Evolutionary conservation across 2,888 invertebrate genomes (phyloP), one percentile per base, ranked within the genome.

Genomic region (Mimas tiliae): DNA sequence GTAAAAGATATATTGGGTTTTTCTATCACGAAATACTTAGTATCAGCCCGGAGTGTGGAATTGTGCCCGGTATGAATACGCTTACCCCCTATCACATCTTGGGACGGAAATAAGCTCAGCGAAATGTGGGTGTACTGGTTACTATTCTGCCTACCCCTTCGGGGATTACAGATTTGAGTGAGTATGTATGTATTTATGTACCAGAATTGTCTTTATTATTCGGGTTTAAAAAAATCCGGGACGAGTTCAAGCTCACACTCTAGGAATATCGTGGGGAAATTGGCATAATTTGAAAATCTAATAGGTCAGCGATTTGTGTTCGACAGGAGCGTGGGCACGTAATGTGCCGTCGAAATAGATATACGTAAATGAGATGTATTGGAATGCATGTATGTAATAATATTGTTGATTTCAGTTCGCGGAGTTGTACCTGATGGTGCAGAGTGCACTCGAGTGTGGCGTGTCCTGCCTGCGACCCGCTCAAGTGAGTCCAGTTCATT

Each of bases 321-420:
- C 19, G 50, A 50, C 19, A 9, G 8, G 19, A 0, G 19, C 19
- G 50, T 50, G 50, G 19, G 19, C 19, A 50, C 11, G 19, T 19
- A 14, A 50, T 8, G 1, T 19, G 19, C 19, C n/a, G 8, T 9
- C 19, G 19, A 50, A 50, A 50, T 50, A 50, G 19, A 50, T 48
- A n/a, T 14, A 47, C 2, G 16, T 16, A 48, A 48, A 48, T 19
- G 19, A 50, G 19, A 19, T 50, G 7, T 19, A 50, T 11, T 19
- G 9, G 6, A 48, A 50, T 19, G 27, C 27, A 27, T 27, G 19
- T n/a, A 19, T 9, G 9, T 8, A 48, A 48, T 2, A 50, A 50
- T 45, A 45, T 14, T 1, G 45, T 45, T 45, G 14, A 9, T 70
- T 66, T 51, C 69, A 74, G 70, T 42, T 70, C 3, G 8, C 62